phyloP scores from a whole-genome alignment of 2,113 vertebrate genomes.

The Myrmophylax atrothorax region DNA sequence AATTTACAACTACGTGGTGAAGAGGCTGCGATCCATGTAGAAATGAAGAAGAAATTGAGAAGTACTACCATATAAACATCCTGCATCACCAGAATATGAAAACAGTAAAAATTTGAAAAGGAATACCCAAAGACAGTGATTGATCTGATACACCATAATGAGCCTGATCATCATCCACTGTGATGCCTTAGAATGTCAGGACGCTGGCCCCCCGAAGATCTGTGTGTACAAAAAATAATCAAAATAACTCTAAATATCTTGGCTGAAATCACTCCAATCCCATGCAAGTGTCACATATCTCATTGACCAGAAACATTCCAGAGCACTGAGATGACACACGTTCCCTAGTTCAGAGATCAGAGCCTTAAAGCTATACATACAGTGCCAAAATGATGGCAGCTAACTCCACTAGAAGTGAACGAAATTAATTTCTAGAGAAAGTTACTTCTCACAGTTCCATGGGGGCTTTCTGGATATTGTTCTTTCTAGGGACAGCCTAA shows the following conservation, averaged over 20 bases:
- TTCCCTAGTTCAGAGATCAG: neutral
- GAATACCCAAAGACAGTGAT: neutral
- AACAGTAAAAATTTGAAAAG: neutral
- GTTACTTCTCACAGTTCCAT: neutral
- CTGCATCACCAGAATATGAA: neutral
- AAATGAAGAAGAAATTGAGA: neutral
- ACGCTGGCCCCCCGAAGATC: neutral
- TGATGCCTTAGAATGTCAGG: neutral
- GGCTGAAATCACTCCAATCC: neutral
- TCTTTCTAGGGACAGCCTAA: neutral
- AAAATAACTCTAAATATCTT: neutral
- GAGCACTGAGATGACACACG: neutral
- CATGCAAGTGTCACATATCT: rapidly evolving
- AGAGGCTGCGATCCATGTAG: neutral
- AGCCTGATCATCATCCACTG: neutral
- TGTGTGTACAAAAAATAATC: neutral
- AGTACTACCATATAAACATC: neutral
- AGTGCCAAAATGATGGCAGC: neutral
- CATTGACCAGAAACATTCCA: neutral
- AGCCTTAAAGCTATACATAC: neutral
- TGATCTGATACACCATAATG: neutral
- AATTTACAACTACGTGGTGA: neutral
- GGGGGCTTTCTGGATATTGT: neutral
- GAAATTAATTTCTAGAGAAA: neutral
- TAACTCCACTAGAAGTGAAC: neutral